phyloP scores from a whole-genome alignment of 2,797 vertebrate genomes.

The Pteropus rufus region DNA sequence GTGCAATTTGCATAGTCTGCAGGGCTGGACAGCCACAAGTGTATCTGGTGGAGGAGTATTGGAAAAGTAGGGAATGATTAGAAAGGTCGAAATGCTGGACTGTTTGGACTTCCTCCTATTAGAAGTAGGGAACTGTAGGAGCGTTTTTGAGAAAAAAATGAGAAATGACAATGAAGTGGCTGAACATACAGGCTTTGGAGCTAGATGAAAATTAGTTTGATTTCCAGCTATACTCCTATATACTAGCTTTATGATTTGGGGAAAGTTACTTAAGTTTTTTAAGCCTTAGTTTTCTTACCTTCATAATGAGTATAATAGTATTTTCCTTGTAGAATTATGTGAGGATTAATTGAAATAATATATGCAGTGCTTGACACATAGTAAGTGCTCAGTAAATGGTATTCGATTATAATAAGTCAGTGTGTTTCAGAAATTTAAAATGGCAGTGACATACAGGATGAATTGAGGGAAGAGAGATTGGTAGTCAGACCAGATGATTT shows the following conservation, averaged over 20 bases:
- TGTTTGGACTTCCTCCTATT: neutral
- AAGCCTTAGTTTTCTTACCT: neutral
- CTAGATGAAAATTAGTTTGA: constrained; percentile 20
- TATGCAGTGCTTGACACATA: neutral
- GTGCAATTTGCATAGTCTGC: neutral
- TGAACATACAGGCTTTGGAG: neutral
- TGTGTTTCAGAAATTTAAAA: neutral
- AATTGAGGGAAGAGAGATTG: neutral
- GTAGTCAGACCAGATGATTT: neutral
- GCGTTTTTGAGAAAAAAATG: neutral
- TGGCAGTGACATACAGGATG: neutral
- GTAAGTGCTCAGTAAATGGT: neutral
- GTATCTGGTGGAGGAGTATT: neutral
- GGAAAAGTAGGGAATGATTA: neutral
- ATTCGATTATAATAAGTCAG: neutral
- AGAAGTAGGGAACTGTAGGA: neutral
- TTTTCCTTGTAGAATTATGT: neutral
- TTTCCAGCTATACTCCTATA: neutral
- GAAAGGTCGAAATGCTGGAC: neutral
- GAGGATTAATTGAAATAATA: neutral
- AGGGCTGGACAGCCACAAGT: neutral
- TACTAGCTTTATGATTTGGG: neutral
- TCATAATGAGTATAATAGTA: neutral
- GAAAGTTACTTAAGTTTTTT: constrained; percentile 14
- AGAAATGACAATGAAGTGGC: neutral